These are phyloP conservation scores for Erythrocercus mccallii DNA, from an alignment of 2,113 vertebrate species.

Conservation along the genomic window DNA sequence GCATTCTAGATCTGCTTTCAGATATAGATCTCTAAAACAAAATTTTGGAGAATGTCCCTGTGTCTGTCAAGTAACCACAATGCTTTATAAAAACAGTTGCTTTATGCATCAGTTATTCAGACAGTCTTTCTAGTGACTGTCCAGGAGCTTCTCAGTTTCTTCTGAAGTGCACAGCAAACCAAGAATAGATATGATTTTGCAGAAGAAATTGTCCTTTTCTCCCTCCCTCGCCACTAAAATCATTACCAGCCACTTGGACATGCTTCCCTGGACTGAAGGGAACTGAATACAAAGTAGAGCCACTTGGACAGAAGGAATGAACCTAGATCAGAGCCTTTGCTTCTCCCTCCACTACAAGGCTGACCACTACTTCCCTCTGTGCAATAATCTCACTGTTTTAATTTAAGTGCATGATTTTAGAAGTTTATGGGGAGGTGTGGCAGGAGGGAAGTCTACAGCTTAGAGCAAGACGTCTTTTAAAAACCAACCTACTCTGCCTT, in stretches of 20 bases:
- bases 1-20: neutral
- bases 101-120: neutral
- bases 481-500: neutral
- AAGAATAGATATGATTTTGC: neutral
- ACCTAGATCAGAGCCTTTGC: neutral
- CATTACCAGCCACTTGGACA: neutral
- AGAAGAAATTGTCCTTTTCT: neutral
- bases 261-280: neutral
- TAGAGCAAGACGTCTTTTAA: neutral
- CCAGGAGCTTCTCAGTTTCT: neutral
- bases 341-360: neutral
- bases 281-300: neutral
- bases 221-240: neutral
- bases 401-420: neutral
- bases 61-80: neutral
- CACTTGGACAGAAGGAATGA: neutral
- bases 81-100: neutral
- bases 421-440: neutral
- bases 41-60: neutral
- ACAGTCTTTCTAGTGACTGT: neutral
- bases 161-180: neutral
- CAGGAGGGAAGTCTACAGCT: neutral
- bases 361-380: neutral
- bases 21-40: neutral
- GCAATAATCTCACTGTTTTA: neutral